A percentile compares a stretch with the other conserved stretches of the same genome.
These are phyloP conservation scores for Halisarca cf. caerulea DNA, from an alignment of 37 sponge, comb jelly and placozoan genomes.

Conservation along the genomic window DNA sequence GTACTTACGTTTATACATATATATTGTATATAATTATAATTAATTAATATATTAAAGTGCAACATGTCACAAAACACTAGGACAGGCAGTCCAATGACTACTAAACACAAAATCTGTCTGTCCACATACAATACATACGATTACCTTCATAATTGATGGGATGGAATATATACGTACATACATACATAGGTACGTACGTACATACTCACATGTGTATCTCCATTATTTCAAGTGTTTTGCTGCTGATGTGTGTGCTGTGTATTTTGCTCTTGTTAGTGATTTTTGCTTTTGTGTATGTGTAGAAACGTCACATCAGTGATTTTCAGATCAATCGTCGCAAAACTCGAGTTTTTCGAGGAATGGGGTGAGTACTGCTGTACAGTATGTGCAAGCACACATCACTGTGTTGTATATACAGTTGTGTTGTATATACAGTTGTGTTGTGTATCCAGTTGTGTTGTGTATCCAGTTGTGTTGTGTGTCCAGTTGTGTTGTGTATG, in stretches of 20 bases:
- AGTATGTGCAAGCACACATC: not conserved
- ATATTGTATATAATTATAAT: too few species aligned
- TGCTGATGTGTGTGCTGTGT: not conserved
- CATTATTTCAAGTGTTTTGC: not conserved
- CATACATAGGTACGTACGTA: not conserved
- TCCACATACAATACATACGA: too few species aligned
- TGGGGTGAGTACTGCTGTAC: slow-evolving; percentile 41
- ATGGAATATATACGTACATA: not conserved
- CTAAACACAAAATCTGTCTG: too few species aligned
- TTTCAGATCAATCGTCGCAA: slow-evolving; percentile 64
- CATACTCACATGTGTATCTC: not conserved
- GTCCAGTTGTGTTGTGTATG: not conserved
- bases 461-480: not conserved
- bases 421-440: not conserved
- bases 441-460: not conserved
- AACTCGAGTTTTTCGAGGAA: slow-evolving; percentile 43
- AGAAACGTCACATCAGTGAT: slow-evolving; percentile 89
- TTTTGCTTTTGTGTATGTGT: not conserved
- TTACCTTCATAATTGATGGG: not conserved
- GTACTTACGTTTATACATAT: too few species aligned
- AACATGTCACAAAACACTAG: too few species aligned
- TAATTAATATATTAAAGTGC: too few species aligned
- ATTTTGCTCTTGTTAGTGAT: not conserved
- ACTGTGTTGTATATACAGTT: not conserved
- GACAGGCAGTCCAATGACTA: too few species aligned